Evolutionary conservation across 1,140 invertebrate species (phyloP), one percentile per base, ranked within the genome.

Genomic region (Drosophila jambulina): DNA sequence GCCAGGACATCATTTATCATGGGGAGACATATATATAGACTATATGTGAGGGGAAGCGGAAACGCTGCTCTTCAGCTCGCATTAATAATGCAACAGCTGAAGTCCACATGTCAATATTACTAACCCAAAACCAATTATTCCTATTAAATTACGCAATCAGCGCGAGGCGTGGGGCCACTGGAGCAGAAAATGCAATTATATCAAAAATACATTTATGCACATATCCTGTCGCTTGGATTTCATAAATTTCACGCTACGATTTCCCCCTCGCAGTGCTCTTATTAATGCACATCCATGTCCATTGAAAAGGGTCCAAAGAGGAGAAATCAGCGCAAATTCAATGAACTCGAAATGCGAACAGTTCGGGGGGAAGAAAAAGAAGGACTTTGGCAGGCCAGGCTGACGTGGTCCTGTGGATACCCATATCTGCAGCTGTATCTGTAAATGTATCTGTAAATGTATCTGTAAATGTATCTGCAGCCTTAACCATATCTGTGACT

Each of bases 71-170:
- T 72, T 54, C 57, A 58, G 57, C 74, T 54, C 68, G 61, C 75
- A 90, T 90, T 90, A 90, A 90, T 90, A 90, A 90, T 90, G 85
- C 81, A 90, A 90, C 85, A 90, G 85, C 82, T 90, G 75, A 49
- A 58, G 51, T 23, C 32, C 29, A 43, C 34, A 21, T 81, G 84
- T 84, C 85, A 79, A 90, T 90, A 82, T 71, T 90, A 85, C 51
- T 54, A 54, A 17, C 78, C 85, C 88, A 90, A 90, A 88, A 85
- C 69, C 81, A 90, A 90, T 90, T 90, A 90, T 85, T 57, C 63
- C 75, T 90, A 90, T 90, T 79, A 90, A 85, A 90, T 90, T 90
- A 82, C 82, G 81, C 56, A 85, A 82, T 32, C 75, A 67, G 56
- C 54, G 45, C 17, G 78, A 68, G 75, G 17, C 4, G 36, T 32